These are phyloP conservation scores for Coptodon bakossiorum DNA, from an alignment of 2,113 vertebrate species.

Conservation along the genomic window DNA sequence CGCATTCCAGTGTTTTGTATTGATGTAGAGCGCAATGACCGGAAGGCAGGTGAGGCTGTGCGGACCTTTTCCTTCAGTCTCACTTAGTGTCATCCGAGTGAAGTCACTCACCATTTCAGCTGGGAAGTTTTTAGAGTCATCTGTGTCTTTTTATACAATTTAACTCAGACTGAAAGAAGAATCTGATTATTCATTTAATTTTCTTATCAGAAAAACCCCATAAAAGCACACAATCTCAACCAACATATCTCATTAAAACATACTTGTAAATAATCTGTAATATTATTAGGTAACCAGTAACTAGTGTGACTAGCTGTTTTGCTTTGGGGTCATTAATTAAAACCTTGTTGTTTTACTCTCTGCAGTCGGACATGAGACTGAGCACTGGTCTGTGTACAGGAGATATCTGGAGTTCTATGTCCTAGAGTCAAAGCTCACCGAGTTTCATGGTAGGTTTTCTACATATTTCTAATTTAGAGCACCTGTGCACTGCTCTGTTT, in stretches of 20 bases:
- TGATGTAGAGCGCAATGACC: slow-evolving; percentile 93
- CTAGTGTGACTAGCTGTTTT: neutral
- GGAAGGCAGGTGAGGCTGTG: slow-evolving; percentile 78
- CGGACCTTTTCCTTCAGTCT: neutral
- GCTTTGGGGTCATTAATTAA: neutral
- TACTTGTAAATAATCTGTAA: neutral
- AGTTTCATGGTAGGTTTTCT: slow-evolving; percentile 87
- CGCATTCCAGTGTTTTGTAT: slow-evolving; percentile 95
- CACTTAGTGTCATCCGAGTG: neutral
- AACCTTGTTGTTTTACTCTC: neutral
- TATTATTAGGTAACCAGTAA: neutral
- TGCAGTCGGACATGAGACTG: slow-evolving; percentile 89
- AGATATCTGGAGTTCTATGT: slow-evolving; percentile 97
- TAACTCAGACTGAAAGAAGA: neutral
- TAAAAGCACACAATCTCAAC: neutral
- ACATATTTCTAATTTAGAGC: neutral
- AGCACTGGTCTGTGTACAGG: slow-evolving; percentile 94
- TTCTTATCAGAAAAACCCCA: neutral
- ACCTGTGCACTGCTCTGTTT: neutral
- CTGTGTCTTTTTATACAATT: neutral
- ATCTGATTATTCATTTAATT: neutral
- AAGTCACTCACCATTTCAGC: neutral
- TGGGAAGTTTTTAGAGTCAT: neutral
- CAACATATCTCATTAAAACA: neutral
- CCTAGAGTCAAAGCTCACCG: slow-evolving; percentile 93